phyloP scores from a whole-genome alignment of 2,888 invertebrate genomes.

The Hirtodrosophila alboralis region DNA sequence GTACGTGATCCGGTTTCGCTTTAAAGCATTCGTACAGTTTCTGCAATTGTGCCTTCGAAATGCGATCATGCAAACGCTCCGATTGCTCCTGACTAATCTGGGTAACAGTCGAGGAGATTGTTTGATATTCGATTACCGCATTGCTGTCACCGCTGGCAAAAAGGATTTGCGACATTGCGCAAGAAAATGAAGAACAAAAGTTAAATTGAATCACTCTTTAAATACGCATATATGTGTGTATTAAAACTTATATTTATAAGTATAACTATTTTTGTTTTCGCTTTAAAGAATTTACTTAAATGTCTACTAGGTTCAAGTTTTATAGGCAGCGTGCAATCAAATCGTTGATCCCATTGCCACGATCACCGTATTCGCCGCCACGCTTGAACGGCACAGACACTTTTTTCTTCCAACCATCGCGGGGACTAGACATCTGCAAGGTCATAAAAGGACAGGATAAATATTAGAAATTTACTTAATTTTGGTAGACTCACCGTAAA shows the following conservation, averaged over 20 bases:
- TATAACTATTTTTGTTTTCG: constrained; percentile 32
- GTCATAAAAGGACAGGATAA: background rate
- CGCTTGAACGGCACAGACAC: constrained; percentile 81
- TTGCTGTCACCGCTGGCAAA: constrained; percentile 47
- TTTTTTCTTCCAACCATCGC: constrained; percentile 83
- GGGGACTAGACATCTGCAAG: constrained; percentile 81
- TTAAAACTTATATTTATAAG: constrained; percentile 34
- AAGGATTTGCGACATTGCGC: constrained; percentile 43
- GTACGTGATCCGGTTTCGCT: constrained; percentile 48
- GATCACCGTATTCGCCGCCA: constrained; percentile 84
- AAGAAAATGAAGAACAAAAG: constrained; percentile 1
- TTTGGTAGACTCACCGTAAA: constrained; percentile 81
- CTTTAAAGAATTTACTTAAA: constrained; percentile 39
- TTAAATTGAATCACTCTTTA: constrained; percentile 13
- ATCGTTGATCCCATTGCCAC: constrained; percentile 81
- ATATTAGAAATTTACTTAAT: background rate
- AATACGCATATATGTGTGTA: constrained; percentile 25
- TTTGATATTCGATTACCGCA: constrained; percentile 65
- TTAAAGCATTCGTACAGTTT: constrained; percentile 64
- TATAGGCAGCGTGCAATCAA: constrained; percentile 82
- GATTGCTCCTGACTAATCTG: constrained; percentile 57
- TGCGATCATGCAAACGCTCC: constrained; percentile 80
- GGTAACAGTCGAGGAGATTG: constrained; percentile 68
- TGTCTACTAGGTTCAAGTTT: constrained; percentile 52
- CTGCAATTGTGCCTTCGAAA: constrained; percentile 76